Evolutionary conservation across 2,888 invertebrate genomes (phyloP).

Genomic region (Cerastis leucographa): DNA sequence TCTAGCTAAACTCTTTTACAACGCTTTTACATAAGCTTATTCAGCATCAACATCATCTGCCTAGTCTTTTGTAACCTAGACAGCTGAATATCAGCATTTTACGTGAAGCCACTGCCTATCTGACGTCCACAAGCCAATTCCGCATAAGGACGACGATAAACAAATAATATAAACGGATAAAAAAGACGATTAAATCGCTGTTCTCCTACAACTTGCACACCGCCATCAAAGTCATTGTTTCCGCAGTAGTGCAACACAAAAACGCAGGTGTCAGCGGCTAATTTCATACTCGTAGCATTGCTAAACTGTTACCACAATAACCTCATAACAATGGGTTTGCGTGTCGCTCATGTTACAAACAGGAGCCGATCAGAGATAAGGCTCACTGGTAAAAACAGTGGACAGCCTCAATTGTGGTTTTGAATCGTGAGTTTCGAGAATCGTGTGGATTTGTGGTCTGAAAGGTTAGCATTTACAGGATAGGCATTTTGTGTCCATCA

Average conservation of each 20-base stretch:
- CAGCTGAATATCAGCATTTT: too few species aligned
- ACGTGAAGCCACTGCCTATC: too few species aligned
- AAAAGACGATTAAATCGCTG: neutral
- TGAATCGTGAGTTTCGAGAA: neutral
- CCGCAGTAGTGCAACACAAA: conserved; percentile 49
- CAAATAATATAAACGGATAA: too few species aligned
- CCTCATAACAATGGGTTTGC: conserved; percentile 54
- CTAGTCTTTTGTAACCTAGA: too few species aligned
- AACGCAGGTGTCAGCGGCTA: conserved; percentile 51
- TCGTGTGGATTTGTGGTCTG: neutral
- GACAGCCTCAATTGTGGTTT: conserved; percentile 29
- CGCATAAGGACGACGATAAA: too few species aligned
- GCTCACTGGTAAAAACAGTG: conserved; percentile 20
- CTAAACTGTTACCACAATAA: conserved; percentile 47
- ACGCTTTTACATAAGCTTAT: too few species aligned
- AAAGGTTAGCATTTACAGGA: neutral
- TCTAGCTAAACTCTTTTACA: neutral
- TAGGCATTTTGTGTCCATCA: neutral
- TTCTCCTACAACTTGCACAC: conserved; percentile 1
- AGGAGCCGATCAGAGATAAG: conserved; percentile 50
- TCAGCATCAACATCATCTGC: too few species aligned
- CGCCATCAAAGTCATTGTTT: conserved; percentile 46
- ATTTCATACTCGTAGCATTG: conserved; percentile 47
- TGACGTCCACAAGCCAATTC: neutral
- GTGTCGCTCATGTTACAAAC: conserved; percentile 36